Base-by-base conservation (phyloP, 2,888 invertebrate species). In the Eristalis tenax region DNA sequence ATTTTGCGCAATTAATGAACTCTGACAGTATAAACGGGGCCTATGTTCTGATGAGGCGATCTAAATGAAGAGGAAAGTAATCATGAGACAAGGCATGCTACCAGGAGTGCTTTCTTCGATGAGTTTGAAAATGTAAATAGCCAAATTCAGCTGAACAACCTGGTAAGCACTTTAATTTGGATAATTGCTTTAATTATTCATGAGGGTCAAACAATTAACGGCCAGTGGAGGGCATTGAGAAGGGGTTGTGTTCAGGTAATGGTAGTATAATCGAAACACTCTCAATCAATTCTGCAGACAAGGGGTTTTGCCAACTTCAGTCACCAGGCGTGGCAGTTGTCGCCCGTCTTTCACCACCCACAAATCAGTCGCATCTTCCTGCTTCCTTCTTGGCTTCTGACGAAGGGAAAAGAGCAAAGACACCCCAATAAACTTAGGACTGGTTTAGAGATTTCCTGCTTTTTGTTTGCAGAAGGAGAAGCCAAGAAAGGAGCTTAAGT, bases 1-100 rank as follows among this genome's bases (percentile, higher is more conserved):
- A 59, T 61, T 79, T 73, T 13, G 22, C 38, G 65, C 3, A 69
- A 61, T 61, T 43, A 15, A 22, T 59, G 40, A 18, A 6, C 6
- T 50, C 1, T 50, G 50, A 8, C 50, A 8, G 18, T 32, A 32
- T 32, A 6, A 3, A 18, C 8, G 50, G 13, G 18, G 50, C 6
- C 50, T 18, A 50, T 50, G 18, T 18, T 50, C 50, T 18, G 8
- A 2, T 10, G 18, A 50, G 10, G 8, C 32, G 32, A 8, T 32
- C 32, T 5, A 32, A 10, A 32, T 10, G 10, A 32, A 32, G 32
- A 18, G 1, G 50, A 18, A 50, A 50, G 50, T 8, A 50, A 50
- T 50, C 50, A 50, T 50, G 18, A 8, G 50, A 18, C 18, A 50
- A 18, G 50, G 5, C 8, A 18, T 15, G 18, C 50, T 18, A 50